Evolutionary conservation across 2,113 vertebrate genomes (phyloP).

Genomic region (Corythornis vintsioides): DNA sequence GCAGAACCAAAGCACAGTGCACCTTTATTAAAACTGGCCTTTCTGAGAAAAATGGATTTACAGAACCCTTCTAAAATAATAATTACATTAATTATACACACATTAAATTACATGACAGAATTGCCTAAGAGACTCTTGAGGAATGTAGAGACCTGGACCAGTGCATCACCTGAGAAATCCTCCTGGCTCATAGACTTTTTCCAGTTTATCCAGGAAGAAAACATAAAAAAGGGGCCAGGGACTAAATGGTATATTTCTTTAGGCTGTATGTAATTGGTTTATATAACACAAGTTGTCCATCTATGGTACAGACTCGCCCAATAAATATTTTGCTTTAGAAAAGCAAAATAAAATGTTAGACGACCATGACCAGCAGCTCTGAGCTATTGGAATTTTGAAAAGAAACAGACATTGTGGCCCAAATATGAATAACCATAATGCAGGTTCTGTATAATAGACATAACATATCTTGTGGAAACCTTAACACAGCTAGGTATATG

Average conservation of each 20-base stretch:
- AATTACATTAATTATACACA: background rate
- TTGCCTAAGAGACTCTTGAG: background rate
- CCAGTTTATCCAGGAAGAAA: background rate
- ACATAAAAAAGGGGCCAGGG: background rate
- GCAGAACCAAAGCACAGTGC: background rate
- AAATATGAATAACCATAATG: background rate
- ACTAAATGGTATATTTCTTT: background rate
- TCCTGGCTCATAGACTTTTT: background rate
- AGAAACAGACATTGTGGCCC: background rate
- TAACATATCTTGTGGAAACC: background rate
- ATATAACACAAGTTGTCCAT: background rate
- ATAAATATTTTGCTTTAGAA: background rate
- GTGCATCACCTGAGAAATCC: background rate
- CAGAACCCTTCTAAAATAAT: background rate
- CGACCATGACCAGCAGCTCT: background rate
- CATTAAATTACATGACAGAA: background rate
- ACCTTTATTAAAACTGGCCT: background rate
- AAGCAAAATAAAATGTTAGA: conserved; percentile 5
- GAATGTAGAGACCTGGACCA: background rate
- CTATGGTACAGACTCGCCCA: background rate
- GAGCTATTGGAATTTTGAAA: conserved; percentile 1
- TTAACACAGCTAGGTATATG: background rate
- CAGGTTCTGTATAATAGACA: background rate
- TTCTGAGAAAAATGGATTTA: conserved; percentile 20
- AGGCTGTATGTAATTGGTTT: background rate